Conservation (phyloP, 1,140 invertebrate species). For the Uloborus diversus region DNA sequence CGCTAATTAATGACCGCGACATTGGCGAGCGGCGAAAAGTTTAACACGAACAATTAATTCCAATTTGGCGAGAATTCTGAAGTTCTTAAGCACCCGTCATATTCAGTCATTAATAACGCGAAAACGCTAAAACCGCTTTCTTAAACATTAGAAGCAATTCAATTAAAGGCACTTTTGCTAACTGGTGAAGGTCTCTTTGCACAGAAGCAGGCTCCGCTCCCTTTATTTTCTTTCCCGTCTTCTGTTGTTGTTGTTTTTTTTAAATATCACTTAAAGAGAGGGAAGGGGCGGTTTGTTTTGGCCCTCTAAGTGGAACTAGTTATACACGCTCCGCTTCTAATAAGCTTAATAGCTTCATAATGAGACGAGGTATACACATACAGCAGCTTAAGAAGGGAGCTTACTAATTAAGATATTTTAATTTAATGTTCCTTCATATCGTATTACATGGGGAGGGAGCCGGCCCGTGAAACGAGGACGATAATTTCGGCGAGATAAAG, state of each 20-base stretch:
- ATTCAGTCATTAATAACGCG: slow-evolving; percentile 52
- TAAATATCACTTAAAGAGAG: slow-evolving; percentile 40
- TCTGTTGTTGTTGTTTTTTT: slow-evolving; percentile 10
- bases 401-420: slow-evolving; percentile 55
- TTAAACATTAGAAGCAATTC: slow-evolving; percentile 49
- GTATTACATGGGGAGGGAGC: slow-evolving; percentile 16
- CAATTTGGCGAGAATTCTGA: slow-evolving; percentile 48
- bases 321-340: slow-evolving; percentile 54
- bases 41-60: slow-evolving; percentile 56
- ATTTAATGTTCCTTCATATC: slow-evolving; percentile 56
- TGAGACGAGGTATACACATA: slow-evolving; percentile 51
- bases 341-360: slow-evolving; percentile 53
- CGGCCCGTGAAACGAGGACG: slow-evolving; percentile 30
- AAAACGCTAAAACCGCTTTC: slow-evolving; percentile 54
- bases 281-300: no score
- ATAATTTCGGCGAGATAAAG: slow-evolving; percentile 17
- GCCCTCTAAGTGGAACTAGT: slow-evolving; percentile 40
- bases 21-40: slow-evolving; percentile 47
- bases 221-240: slow-evolving; percentile 34
- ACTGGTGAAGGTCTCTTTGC: slow-evolving; percentile 17
- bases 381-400: not conserved
- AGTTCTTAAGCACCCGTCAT: slow-evolving; percentile 47
- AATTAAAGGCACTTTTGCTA: slow-evolving; percentile 52
- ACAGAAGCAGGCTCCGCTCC: no score
- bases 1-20: slow-evolving; percentile 27